These are phyloP conservation scores for Eulemur rubriventer DNA, from an alignment of 2,797 vertebrate species.

Conservation along the genomic window DNA sequence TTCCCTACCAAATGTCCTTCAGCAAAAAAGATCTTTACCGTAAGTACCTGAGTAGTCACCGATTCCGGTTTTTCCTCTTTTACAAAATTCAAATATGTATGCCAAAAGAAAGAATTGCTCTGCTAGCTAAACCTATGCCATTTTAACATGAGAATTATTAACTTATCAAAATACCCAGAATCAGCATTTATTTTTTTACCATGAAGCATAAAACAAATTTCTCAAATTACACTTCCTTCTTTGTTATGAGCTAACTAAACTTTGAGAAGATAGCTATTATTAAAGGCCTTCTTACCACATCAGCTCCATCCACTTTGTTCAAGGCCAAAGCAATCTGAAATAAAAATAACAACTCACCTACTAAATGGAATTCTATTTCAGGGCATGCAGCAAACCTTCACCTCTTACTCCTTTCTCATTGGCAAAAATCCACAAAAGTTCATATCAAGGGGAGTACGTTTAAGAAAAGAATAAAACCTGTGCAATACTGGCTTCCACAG, in stretches of 20 bases:
- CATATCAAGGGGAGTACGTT: not conserved
- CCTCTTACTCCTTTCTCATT: not conserved
- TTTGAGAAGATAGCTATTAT: slow-evolving; percentile 25
- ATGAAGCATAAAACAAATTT: slow-evolving; percentile 37
- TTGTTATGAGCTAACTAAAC: slow-evolving; percentile 13
- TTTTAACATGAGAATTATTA: slow-evolving; percentile 39
- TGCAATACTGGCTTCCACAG: not conserved
- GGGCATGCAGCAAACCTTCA: not conserved
- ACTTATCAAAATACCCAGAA: slow-evolving; percentile 47
- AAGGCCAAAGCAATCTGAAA: slow-evolving; percentile 92
- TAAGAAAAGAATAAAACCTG: not conserved
- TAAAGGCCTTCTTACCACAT: slow-evolving; percentile 83
- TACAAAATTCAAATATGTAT: slow-evolving; percentile 48
- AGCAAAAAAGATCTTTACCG: not conserved
- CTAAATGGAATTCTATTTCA: slow-evolving; percentile 34
- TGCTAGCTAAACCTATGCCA: not conserved
- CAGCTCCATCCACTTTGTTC: slow-evolving; percentile 83
- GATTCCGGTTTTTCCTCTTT: not conserved
- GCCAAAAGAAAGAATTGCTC: slow-evolving; percentile 17
- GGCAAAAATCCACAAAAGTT: not conserved
- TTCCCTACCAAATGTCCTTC: not conserved
- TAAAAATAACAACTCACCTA: slow-evolving; percentile 62
- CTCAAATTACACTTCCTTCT: slow-evolving; percentile 10
- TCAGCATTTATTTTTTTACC: slow-evolving; percentile 18
- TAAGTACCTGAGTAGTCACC: not conserved